Percentiles rank a stretch among this genome's conserved stretches.
Conservation (phyloP, 2,113 vertebrate species). For the Callipepla squamata region DNA sequence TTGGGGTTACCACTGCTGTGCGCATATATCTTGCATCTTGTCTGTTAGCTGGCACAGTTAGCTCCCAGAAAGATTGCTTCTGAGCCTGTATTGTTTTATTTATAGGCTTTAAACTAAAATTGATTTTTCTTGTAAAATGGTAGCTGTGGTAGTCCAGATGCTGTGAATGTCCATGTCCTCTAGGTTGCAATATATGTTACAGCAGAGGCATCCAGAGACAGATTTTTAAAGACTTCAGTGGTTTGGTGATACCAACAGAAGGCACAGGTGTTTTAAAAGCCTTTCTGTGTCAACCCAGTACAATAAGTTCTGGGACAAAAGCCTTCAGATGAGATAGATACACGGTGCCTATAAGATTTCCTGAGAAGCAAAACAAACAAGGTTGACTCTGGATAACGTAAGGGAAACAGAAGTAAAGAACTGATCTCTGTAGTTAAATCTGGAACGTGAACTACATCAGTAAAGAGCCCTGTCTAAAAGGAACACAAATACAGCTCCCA, state of each 20-base stretch:
- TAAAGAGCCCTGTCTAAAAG: background rate
- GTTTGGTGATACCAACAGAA: background rate
- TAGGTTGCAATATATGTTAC: background rate
- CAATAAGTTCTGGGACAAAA: background rate
- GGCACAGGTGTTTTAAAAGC: background rate
- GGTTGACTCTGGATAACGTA: background rate
- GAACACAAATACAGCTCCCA: background rate
- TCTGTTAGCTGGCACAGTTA: background rate
- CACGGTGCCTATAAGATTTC: background rate
- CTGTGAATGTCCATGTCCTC: background rate
- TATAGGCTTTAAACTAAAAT: background rate
- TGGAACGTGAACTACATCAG: background rate
- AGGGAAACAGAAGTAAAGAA: background rate
- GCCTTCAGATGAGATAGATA: background rate
- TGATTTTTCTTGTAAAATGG: background rate
- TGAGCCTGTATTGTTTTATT: background rate
- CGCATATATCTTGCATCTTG: background rate
- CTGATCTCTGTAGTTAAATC: background rate
- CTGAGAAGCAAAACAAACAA: background rate
- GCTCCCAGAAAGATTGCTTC: background rate
- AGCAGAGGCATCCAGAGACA: background rate
- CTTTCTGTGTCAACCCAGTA: background rate
- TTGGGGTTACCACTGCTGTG: background rate
- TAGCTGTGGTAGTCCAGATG: background rate
- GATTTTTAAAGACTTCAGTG: background rate